These are phyloP conservation scores for Heptranchias perlo DNA, from an alignment of 2,113 vertebrate species.

Conservation along the genomic window DNA sequence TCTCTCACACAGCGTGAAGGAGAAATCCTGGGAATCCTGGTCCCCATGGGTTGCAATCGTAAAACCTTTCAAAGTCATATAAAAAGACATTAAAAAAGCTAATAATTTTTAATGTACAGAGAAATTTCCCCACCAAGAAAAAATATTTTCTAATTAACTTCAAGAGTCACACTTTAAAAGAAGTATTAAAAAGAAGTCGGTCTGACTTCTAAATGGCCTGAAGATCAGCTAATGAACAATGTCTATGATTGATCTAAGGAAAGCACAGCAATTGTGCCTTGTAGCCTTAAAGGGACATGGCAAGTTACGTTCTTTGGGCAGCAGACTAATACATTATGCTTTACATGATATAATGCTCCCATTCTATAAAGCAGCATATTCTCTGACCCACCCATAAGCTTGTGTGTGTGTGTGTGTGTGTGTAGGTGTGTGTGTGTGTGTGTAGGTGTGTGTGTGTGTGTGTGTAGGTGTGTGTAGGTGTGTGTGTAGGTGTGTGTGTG, in stretches of 20 bases:
- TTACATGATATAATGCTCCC: neutral
- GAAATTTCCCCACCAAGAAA: neutral
- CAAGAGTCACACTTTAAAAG: neutral
- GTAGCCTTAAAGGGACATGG: neutral
- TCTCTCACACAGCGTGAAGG: too few species aligned
- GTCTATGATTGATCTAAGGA: neutral
- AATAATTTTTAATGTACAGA: neutral
- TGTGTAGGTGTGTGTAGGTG: neutral
- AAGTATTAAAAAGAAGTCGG: neutral
- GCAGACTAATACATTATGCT: neutral
- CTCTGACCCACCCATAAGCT: neutral
- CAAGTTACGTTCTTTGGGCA: neutral
- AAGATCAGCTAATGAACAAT: neutral
- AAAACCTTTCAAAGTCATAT: neutral
- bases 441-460: neutral
- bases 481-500: neutral
- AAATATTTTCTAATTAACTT: neutral
- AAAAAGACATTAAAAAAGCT: neutral
- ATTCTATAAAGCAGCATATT: neutral
- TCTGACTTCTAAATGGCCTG: neutral
- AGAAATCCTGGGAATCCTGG: too few species aligned
- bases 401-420: neutral
- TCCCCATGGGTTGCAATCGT: too few species aligned
- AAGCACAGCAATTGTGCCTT: neutral
- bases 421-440: neutral